Percentiles rank a stretch among this genome's conserved stretches.
Conservation (phyloP, 2,888 invertebrate genomes). For the Clepsis dumicolana region DNA sequence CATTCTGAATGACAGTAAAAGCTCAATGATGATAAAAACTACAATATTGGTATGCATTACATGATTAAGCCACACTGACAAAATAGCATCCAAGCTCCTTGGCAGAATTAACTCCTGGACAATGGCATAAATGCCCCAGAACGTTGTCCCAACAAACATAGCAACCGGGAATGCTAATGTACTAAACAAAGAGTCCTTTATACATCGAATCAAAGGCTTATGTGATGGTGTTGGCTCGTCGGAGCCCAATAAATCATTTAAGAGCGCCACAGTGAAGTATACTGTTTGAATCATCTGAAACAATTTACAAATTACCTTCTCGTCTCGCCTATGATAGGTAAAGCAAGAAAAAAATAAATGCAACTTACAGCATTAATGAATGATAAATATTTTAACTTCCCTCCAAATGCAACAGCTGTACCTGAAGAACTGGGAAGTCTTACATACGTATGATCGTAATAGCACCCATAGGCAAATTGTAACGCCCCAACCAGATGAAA, state of each 20-base stretch:
- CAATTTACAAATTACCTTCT: constrained; percentile 60
- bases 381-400: constrained; percentile 94
- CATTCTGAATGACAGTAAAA: constrained; percentile 90
- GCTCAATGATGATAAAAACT: constrained; percentile 91
- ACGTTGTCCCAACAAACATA: constrained; percentile 94
- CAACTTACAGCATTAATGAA: constrained; percentile 92
- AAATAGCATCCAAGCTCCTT: constrained; percentile 92
- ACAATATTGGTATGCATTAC: constrained; percentile 96
- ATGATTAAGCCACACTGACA: constrained; percentile 97
- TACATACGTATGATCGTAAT: constrained; percentile 89
- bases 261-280: constrained; percentile 91
- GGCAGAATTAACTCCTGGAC: constrained; percentile 97
- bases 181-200: constrained; percentile 90
- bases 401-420: constrained; percentile 85
- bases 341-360: background rate
- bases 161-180: constrained; percentile 92
- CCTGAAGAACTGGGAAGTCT: constrained; percentile 80
- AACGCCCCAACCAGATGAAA: constrained; percentile 88
- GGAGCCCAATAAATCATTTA: constrained; percentile 92
- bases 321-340: background rate
- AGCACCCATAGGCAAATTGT: constrained; percentile 89
- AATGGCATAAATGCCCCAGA: constrained; percentile 95
- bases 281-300: constrained; percentile 91
- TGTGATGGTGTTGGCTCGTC: constrained; percentile 89
- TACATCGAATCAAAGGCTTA: constrained; percentile 87